These are phyloP conservation scores for Mixornis gularis DNA, from an alignment of 2,113 vertebrate species.

Conservation along the genomic window DNA sequence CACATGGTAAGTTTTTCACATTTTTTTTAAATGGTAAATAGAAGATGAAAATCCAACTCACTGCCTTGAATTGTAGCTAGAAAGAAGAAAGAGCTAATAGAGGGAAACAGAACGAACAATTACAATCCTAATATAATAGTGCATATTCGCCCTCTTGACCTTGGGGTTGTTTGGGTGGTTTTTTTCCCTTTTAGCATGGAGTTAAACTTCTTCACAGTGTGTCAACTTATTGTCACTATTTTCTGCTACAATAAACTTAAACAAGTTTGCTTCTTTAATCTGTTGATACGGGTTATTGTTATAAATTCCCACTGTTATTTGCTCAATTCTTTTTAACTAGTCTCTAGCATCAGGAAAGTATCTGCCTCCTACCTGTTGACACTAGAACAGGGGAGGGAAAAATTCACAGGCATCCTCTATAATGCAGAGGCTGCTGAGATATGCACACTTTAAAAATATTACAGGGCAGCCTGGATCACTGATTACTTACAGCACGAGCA, in stretches of 20 bases:
- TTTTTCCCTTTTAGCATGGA: not conserved
- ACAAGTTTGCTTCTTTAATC: slow-evolving; percentile 24
- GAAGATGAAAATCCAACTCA: not conserved
- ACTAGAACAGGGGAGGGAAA: not conserved
- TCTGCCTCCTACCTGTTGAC: slow-evolving; percentile 7
- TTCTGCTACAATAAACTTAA: slow-evolving; percentile 40
- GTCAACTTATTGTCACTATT: slow-evolving; percentile 31
- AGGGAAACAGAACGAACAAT: not conserved
- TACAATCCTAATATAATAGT: not conserved
- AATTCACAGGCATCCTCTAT: not conserved
- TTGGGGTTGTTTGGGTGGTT: not conserved
- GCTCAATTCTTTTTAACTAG: slow-evolving; percentile 5
- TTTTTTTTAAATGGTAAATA: not conserved
- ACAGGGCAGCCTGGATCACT: not conserved
- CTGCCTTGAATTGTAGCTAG: not conserved
- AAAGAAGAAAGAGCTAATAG: not conserved
- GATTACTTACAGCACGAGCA: not conserved
- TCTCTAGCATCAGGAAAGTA: slow-evolving; percentile 1
- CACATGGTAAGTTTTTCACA: not conserved
- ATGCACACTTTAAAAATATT: not conserved
- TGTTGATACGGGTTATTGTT: slow-evolving; percentile 5
- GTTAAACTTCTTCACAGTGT: slow-evolving; percentile 9
- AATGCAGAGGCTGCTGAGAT: not conserved
- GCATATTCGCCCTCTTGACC: not conserved
- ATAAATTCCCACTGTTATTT: slow-evolving; percentile 12